Base-by-base conservation (phyloP, 2,113 vertebrate species). In the Gavia stellata region DNA sequence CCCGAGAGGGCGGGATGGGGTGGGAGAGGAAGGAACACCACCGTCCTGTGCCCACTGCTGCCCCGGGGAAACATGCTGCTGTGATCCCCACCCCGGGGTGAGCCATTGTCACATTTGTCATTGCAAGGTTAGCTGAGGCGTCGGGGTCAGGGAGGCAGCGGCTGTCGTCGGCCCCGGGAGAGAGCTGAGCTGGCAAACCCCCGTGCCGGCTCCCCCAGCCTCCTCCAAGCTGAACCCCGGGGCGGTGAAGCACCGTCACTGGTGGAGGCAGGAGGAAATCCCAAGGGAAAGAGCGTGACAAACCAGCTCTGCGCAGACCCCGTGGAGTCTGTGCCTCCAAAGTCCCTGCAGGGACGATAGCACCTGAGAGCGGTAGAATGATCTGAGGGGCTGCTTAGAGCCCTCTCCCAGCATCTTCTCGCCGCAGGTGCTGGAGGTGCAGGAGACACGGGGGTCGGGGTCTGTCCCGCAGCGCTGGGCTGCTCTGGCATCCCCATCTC, bases 391-490 rank as follows among this genome's bases (percentile, higher is more conserved):
- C 40, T 78, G 28, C 42, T 40, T 36, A 36, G 61, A 50, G 26
- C 45, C 70, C 18, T 8, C 10, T 49, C 29, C 66, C n/a, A 55
- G 92, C 33, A 47, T 62, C n/a, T 81, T 44, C 50, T 78, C 7
- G 0, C 33, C 24, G 33, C 28, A 36, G 18, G 10, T 45, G 0
- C 29, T 25, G 34, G 38, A 42, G 14, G 7, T 56, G 34, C 65
- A 26, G 40, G 38, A 56, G 38, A 63, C 15, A 13, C 0, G 4
- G 26, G 16, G 9, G 28, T 19, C 14, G 9, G 62, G 11, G 14
- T 44, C 40, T 33, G 31, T 52, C 63, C 62, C 0, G 0, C 49
- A 50, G 56, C 0, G 0, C 44, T 63, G 65, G 62, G 33, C 50
- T 65, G 25, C 81, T 74, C 38, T 2, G 1, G 55, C 10, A 2